Evolutionary conservation across 2,113 vertebrate species (phyloP), one percentile per base, ranked within the genome.

Genomic region (Xiphophorus maculatus): DNA sequence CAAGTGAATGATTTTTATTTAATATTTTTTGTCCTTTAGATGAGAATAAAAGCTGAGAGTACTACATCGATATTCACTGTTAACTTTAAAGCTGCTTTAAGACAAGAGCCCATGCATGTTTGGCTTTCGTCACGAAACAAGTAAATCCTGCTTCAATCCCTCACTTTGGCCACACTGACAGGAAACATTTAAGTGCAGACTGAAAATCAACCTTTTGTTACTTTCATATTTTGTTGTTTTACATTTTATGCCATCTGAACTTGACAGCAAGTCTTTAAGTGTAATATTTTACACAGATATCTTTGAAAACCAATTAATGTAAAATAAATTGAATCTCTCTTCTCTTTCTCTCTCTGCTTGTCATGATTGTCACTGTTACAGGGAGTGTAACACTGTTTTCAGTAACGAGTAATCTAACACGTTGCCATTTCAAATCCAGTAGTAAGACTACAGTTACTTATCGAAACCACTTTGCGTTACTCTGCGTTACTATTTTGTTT

Each of bases 1-100:
- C 65, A n/a, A 5, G 32, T 27, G 4, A 63, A 61, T 65, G 61
- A 67, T 28, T 77, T 76, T 63, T 32, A 22, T 67, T 73, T 73
- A 11, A 13, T 58, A 6, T n/a, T 58, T 29, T 42, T 77, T 28
- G 51, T 13, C 30, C 44, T 2, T 42, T 64, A 69, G 77, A 27
- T 32, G 54, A 74, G 74, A 64, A 68, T 1, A 29, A 48, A 0
- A 5, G 58, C 64, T 63, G 63, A 79, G 63, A 66, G 22, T 9
- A 69, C 58, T 17, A 32, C 35, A 76, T 32, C 40, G 12, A n/a
- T 42, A 3, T 35, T 12, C 35, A 19, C 25, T 6, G 5, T 14
- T 8, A 40, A 63, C 42, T 42, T 60, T 19, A 65, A 25, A 77
- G 15, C 79, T 42, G 6, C 48, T 10, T 30, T 63, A 15, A 73